Evolutionary conservation across 2,888 invertebrate species (phyloP).

Genomic region (Gastracanthus pulcherrimus): DNA sequence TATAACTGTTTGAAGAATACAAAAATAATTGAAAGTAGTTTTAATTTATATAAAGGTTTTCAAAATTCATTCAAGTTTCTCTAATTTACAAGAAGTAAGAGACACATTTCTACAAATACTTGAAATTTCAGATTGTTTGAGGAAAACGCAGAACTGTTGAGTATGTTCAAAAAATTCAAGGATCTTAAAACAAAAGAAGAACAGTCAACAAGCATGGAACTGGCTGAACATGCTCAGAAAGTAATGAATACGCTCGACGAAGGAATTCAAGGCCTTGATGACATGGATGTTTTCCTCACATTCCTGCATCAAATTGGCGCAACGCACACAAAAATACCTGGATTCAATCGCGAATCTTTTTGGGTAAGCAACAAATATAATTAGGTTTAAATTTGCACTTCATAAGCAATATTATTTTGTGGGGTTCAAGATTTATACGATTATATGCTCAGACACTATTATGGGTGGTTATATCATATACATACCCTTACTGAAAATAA

Average conservation of each 20-base stretch:
- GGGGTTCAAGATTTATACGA: no score
- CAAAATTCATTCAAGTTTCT: no score
- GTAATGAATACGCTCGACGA: conserved; percentile 95
- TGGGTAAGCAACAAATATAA: conserved; percentile 85
- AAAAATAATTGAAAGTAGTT: no score
- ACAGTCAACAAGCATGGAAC: conserved; percentile 88
- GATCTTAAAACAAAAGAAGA: conserved; percentile 89
- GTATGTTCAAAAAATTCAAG: conserved; percentile 89
- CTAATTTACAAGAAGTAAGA: no score
- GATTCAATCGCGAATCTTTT: conserved; percentile 92
- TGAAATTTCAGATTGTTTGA: conserved; percentile 86
- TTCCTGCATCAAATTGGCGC: conserved; percentile 91
- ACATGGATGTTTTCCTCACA: conserved; percentile 90
- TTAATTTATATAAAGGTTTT: no score
- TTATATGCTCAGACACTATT: no score
- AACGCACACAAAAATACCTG: conserved; percentile 89
- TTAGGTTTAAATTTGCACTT: background rate
- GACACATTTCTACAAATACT: no score
- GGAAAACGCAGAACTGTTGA: conserved; percentile 88
- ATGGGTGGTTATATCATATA: no score
- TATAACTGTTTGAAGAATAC: no score
- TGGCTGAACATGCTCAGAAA: conserved; percentile 91
- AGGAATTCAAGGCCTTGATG: conserved; percentile 91
- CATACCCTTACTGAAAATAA: no score
- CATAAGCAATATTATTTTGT: no score